Evolutionary conservation across 2,113 vertebrate genomes (phyloP), one percentile per base, ranked within the genome.

Genomic region (Cyprinodon variegatus): DNA sequence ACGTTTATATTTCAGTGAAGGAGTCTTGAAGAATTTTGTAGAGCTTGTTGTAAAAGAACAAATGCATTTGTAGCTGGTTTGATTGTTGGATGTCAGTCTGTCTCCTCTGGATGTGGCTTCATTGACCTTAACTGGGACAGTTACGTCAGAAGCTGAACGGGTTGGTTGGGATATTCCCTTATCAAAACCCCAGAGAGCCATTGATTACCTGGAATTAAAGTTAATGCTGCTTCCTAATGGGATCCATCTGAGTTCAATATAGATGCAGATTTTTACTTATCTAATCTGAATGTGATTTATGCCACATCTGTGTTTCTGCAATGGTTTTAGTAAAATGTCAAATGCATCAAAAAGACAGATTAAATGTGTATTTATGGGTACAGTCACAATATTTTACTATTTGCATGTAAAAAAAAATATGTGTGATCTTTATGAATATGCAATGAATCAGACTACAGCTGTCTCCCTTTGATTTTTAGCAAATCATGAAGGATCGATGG

Each of bases 401-500:
- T 45, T 45, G 43, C 5, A 11, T 57, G 20, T 9, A 20, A 3
- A 57, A 0, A 0, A 29, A 57, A 20, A 6, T 7, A 53, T 8
- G 0, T n/a, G 17, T 15, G n/a, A 29, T 29, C 6, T 53, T n/a
- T 8, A 9, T 57, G n/a, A n/a, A n/a, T 57, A 3, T 57, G 7
- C 29, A 40, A n/a, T 76, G 5, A 13, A 3, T 70, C 41, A 11
- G 64, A 11, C 29, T 84, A 29, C 75, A 13, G 82, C 10, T 38
- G 48, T 70, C 38, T 73, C 9, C 0, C 11, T 81, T 37, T 67
- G 60, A 38, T 74, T 68, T 80, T 69, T 79, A 99, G 98, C 98
- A 99, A 99, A 99, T 98, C 73, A 99, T 99, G 98, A 99, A 97
- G 94, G 98, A 99, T 91, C 96, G 98, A 68, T 99, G 98, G 98